Percentiles rank a stretch among this genome's conserved stretches.
phyloP scores from a whole-genome alignment of 2,797 vertebrate genomes.

The Trematomus bernacchii region DNA sequence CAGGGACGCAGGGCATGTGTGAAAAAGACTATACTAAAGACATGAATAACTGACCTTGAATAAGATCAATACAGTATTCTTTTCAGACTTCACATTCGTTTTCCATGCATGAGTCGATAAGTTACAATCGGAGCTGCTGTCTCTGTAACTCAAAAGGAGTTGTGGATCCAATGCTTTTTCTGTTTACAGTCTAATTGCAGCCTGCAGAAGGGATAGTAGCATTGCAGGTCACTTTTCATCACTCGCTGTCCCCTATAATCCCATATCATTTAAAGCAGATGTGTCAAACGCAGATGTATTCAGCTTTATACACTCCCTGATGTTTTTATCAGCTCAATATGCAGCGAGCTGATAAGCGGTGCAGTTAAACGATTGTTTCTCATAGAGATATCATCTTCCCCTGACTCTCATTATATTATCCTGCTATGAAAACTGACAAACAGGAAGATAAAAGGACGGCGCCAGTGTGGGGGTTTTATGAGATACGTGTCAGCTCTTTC shows the following conservation, averaged over 20 bases:
- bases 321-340: conserved; percentile 33
- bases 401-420: conserved; percentile 39
- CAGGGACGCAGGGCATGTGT: too few species aligned
- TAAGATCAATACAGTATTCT: not conserved
- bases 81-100: conserved; percentile 6
- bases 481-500: conserved; percentile 42
- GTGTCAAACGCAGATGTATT: conserved; percentile 37
- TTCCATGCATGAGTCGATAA: not conserved
- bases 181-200: not conserved
- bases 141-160: not conserved
- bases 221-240: not conserved
- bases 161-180: not conserved
- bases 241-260: conserved; percentile 6
- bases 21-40: not conserved
- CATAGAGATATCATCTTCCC: conserved; percentile 31
- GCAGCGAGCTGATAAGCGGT: conserved; percentile 51
- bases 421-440: conserved; percentile 40
- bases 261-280: conserved; percentile 30
- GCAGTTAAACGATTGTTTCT: conserved; percentile 27
- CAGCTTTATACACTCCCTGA: conserved; percentile 10
- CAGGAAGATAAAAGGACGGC: conserved; percentile 30
- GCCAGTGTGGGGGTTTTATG: not conserved
- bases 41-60: not conserved
- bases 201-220: not conserved
- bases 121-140: not conserved